Evolutionary conservation across 2,888 invertebrate species (phyloP).

Genomic region (Cantharis flavilabris): DNA sequence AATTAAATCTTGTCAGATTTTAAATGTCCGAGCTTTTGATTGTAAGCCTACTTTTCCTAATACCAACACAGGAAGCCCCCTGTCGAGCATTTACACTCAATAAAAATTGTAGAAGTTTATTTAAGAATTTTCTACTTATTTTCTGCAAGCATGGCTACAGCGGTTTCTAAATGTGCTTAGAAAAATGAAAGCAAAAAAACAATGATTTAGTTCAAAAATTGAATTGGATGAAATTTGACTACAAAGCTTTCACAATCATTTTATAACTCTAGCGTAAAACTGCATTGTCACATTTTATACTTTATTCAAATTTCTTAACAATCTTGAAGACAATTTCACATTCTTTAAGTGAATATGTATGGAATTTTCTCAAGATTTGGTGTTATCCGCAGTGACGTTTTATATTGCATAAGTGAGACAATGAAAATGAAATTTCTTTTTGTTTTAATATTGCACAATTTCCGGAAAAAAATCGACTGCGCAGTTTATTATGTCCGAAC

Average conservation of each 20-base stretch:
- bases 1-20: neutral
- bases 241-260: constrained; percentile 8
- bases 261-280: neutral
- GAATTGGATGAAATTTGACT: constrained; percentile 5
- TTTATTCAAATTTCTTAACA: neutral
- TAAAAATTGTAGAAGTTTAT: neutral
- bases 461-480: neutral
- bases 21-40: neutral
- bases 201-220: constrained; percentile 3
- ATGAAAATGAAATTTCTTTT: neutral
- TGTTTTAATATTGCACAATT: neutral
- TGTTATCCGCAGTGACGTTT: neutral
- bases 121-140: neutral
- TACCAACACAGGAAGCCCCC: neutral
- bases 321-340: neutral
- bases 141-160: neutral
- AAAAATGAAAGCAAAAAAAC: constrained; percentile 2
- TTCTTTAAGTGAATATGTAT: neutral
- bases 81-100: neutral
- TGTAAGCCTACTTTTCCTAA: neutral
- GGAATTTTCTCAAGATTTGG: neutral
- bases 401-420: neutral
- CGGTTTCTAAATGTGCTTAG: neutral
- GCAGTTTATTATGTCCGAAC: neutral
- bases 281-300: neutral